Percentiles rank a stretch among this genome's conserved stretches.
These are phyloP conservation scores for Brenthis daphne DNA, from an alignment of 2,888 invertebrate genomes.

Conservation along the genomic window DNA sequence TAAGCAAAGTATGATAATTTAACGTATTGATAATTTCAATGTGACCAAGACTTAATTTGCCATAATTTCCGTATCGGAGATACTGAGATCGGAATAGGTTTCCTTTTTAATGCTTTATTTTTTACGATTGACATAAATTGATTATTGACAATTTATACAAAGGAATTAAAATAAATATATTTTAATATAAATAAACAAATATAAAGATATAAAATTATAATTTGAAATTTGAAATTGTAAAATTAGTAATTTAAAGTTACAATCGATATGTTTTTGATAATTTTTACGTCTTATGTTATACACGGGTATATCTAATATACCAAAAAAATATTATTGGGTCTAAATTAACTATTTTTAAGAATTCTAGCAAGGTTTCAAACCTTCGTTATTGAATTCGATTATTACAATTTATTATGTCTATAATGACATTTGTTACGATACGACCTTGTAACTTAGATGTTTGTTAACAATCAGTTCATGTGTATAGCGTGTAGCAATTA, in stretches of 20 bases:
- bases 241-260: too few relatives aligned
- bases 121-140: constrained; percentile 17
- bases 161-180: too few relatives aligned
- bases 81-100: constrained; percentile 15
- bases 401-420: constrained; percentile 45
- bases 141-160: too few relatives aligned
- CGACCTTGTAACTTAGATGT: constrained; percentile 47
- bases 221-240: too few relatives aligned
- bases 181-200: too few relatives aligned
- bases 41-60: constrained; percentile 8
- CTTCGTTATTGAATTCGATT: constrained; percentile 35
- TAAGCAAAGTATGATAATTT: constrained; percentile 16
- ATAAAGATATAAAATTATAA: too few relatives aligned
- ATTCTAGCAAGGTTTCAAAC: constrained; percentile 39
- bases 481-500: constrained; percentile 62
- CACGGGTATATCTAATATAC: too few relatives aligned
- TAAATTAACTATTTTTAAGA: constrained; percentile 17
- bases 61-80: constrained; percentile 21
- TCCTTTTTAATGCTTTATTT: constrained; percentile 22
- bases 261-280: too few relatives aligned
- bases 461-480: constrained; percentile 61
- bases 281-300: too few relatives aligned
- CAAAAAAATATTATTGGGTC: too few relatives aligned
- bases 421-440: constrained; percentile 66
- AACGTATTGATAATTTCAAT: not conserved